Conservation (phyloP, 2,113 vertebrate species). For the Neolamprologus caudopunctatus region DNA sequence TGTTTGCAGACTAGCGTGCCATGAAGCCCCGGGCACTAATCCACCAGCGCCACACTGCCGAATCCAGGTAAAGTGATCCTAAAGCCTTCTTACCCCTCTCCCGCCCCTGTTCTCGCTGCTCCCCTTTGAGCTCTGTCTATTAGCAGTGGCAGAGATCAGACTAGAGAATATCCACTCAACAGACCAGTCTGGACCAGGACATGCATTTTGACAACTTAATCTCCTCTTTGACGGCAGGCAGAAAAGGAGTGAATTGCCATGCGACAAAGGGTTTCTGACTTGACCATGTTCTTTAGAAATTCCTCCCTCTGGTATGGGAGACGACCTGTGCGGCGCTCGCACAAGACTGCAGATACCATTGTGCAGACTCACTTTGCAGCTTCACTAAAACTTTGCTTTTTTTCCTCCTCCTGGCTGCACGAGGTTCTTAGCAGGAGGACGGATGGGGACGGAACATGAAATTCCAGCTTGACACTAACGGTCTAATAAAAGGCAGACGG, state of each 20-base stretch:
- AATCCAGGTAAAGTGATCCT: conserved; percentile 79
- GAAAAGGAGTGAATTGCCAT: conserved; percentile 47
- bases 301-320: conserved; percentile 9
- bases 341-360: neutral
- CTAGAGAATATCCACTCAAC: conserved; percentile 67
- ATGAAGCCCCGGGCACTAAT: conserved; percentile 68
- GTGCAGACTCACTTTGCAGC: neutral
- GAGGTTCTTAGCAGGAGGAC: neutral
- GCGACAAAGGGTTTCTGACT: conserved; percentile 46
- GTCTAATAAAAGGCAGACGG: neutral
- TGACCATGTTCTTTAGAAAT: conserved; percentile 57
- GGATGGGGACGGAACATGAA: neutral
- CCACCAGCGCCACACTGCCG: conserved; percentile 69
- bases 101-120: conserved; percentile 58
- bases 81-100: conserved; percentile 66
- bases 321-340: neutral
- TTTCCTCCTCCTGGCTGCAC: accelerated
- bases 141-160: conserved; percentile 71
- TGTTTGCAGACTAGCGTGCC: conserved; percentile 69
- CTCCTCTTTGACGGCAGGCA: conserved; percentile 62
- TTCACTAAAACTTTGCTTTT: neutral
- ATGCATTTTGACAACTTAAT: conserved; percentile 77
- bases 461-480: neutral
- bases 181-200: conserved; percentile 70
- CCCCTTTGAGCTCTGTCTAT: conserved; percentile 63